A percentile compares a stretch with the other conserved stretches of the same genome.
Conservation (phyloP, 1,140 invertebrate species). For the Anastatus disparis region DNA sequence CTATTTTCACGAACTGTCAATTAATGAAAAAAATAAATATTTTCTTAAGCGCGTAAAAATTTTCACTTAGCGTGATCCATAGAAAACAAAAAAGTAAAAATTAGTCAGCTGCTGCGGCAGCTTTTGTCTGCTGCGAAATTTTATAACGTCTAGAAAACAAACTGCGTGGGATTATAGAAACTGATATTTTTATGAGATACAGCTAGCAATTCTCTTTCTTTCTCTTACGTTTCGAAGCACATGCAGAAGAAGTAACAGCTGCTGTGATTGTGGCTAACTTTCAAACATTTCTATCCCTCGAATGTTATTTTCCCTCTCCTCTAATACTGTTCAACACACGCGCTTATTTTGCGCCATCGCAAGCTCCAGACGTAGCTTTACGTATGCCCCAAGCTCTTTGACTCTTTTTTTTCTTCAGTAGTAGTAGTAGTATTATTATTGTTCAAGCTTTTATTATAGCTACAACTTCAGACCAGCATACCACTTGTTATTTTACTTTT, state of each 20-base stretch:
- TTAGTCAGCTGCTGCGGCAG: background rate
- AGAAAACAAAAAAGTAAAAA: background rate
- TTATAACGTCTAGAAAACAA: conserved; percentile 17
- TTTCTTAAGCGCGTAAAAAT: background rate
- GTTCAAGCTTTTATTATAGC: too few relatives aligned
- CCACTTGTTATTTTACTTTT: too few relatives aligned
- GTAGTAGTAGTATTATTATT: too few relatives aligned
- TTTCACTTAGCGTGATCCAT: background rate
- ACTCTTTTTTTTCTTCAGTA: too few relatives aligned
- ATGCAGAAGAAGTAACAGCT: too few relatives aligned
- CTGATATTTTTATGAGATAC: conserved; percentile 46
- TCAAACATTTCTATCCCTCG: background rate
- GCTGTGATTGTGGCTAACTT: background rate
- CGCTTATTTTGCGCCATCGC: conserved; percentile 28
- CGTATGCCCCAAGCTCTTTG: too few relatives aligned
- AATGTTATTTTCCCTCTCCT: background rate
- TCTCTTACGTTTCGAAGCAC: too few relatives aligned
- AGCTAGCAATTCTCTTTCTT: too few relatives aligned
- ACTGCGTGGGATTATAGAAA: conserved; percentile 43
- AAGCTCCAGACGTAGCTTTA: background rate
- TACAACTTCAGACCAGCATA: too few relatives aligned
- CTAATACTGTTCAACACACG: background rate
- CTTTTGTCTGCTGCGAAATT: background rate
- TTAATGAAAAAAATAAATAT: background rate
- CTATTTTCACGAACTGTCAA: background rate